Conservation (phyloP, 2,797 vertebrate species). For the Hydrolagus colliei region DNA sequence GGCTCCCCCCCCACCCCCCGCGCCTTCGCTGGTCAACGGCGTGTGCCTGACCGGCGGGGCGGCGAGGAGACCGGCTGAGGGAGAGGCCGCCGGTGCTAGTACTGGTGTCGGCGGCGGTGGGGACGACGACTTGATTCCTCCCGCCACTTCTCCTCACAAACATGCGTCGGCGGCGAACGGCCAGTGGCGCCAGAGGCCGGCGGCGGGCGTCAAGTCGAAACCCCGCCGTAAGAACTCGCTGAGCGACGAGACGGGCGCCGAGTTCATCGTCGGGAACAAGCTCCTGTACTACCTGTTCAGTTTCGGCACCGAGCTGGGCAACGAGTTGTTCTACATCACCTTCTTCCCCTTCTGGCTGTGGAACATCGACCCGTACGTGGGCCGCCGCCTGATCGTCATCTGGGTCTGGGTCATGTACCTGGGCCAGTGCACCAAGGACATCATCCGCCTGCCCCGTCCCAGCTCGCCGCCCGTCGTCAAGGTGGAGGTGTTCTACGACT, state of each 20-base stretch:
- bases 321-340: conserved; percentile 86
- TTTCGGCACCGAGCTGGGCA: conserved; percentile 86
- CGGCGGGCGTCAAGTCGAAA: conserved; percentile 41
- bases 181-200: neutral
- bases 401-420: conserved; percentile 97
- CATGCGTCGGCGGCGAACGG: neutral
- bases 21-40: conserved; percentile 44
- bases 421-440: conserved; percentile 93
- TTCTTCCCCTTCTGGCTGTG: conserved; percentile 91
- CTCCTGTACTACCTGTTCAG: conserved; percentile 80
- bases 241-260: conserved; percentile 69
- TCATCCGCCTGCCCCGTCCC: conserved; percentile 82
- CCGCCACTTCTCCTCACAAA: too few species aligned
- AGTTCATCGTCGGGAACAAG: conserved; percentile 70
- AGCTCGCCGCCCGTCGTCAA: conserved; percentile 88
- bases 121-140: neutral
- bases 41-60: conserved; percentile 45
- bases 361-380: conserved; percentile 81
- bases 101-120: neutral
- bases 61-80: conserved; percentile 39
- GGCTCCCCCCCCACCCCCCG: conserved; percentile 45
- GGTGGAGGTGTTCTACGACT: conserved; percentile 93
- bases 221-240: conserved; percentile 81
- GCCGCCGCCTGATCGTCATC: conserved; percentile 74
- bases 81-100: conserved; percentile 10